These are phyloP conservation scores for Periophthalmus magnuspinnatus DNA, from an alignment of 2,797 vertebrate genomes.

Conservation along the genomic window DNA sequence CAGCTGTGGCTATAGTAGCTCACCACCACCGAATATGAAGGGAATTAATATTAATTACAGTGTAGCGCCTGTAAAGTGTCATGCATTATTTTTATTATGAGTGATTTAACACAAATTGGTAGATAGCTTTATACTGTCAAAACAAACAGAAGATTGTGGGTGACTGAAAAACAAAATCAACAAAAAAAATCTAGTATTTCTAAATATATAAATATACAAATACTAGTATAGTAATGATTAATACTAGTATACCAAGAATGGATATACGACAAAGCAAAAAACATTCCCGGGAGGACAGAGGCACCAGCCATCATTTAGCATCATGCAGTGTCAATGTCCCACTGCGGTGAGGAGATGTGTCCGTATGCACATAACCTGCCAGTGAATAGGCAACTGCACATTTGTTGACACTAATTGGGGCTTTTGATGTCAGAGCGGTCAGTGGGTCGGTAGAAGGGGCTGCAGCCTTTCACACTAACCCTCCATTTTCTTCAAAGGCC, in stretches of 20 bases:
- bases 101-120: too few species aligned
- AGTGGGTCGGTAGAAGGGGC: constrained; percentile 15
- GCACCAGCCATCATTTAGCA: background rate
- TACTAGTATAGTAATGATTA: background rate
- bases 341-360: constrained; percentile 29
- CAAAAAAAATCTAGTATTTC: too few species aligned
- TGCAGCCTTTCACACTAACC: constrained; percentile 50
- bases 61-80: too few species aligned
- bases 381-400: constrained; percentile 18
- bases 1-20: too few species aligned
- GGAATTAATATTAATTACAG: too few species aligned
- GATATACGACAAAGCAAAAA: background rate
- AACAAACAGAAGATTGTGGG: too few species aligned
- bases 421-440: constrained; percentile 59
- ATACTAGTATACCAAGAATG: background rate
- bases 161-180: too few species aligned
- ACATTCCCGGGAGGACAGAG: background rate
- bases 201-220: too few species aligned
- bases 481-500: constrained; percentile 61
- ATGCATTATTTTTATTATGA: too few species aligned
- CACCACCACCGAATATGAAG: too few species aligned
- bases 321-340: constrained; percentile 37
- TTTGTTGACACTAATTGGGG: constrained; percentile 63
- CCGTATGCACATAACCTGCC: constrained; percentile 4
- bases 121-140: too few species aligned